A percentile compares a stretch with the other conserved stretches of the same genome.
phyloP scores from a whole-genome alignment of 1,140 invertebrate species.

The Cepaea nemoralis region DNA sequence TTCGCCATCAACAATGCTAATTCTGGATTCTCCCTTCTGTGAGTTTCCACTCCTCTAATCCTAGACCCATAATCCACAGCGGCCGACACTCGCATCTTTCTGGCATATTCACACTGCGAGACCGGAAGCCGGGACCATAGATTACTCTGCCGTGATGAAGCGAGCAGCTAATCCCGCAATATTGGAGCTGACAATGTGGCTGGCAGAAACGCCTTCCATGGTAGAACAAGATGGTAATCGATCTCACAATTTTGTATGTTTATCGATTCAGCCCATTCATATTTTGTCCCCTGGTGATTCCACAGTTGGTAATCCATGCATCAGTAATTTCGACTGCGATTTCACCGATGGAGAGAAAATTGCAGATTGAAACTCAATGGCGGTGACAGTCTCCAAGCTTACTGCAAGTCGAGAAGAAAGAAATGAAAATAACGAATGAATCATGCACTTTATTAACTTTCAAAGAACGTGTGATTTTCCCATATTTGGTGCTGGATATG shows the following conservation, averaged over 20 bases:
- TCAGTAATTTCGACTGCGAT: conserved; percentile 6
- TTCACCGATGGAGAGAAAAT: neutral
- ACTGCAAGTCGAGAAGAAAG: neutral
- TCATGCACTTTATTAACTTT: neutral
- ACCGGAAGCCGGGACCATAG: conserved; percentile 2
- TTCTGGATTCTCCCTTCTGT: neutral
- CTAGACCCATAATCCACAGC: neutral
- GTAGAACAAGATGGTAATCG: neutral
- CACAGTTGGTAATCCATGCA: conserved; percentile 1
- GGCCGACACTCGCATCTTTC: neutral
- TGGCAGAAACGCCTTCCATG: neutral
- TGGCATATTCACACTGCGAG: conserved; percentile 8
- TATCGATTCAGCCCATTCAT: neutral
- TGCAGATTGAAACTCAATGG: neutral
- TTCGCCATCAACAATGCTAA: neutral
- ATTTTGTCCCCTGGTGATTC: neutral
- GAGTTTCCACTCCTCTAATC: neutral
- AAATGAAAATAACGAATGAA: neutral
- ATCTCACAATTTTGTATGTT: neutral
- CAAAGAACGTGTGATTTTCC: too few relatives aligned
- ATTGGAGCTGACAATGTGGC: neutral
- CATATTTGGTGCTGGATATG: too few relatives aligned
- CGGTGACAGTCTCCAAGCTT: neutral
- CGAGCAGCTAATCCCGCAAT: neutral
- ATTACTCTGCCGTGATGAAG: conserved; percentile 5